phyloP scores from a whole-genome alignment of 2,888 invertebrate genomes.

The Morpho achilles region DNA sequence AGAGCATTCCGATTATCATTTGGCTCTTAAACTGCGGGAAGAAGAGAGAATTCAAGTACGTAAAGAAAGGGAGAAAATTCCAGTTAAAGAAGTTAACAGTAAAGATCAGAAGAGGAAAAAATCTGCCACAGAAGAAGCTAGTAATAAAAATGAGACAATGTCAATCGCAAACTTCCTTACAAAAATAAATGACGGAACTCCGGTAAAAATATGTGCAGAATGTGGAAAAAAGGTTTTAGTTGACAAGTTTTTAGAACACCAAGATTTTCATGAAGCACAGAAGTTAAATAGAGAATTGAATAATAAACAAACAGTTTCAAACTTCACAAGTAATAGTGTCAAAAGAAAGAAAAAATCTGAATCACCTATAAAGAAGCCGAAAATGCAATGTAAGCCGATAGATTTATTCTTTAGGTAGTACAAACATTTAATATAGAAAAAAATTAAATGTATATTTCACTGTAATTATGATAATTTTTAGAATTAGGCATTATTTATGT shows the following conservation, averaged over 20 bases:
- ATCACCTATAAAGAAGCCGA: slow-evolving; percentile 56
- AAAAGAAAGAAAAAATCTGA: slow-evolving; percentile 60
- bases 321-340: slow-evolving; percentile 31
- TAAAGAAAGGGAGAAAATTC: slow-evolving; percentile 33
- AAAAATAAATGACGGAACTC: slow-evolving; percentile 54
- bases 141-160: slow-evolving; percentile 41
- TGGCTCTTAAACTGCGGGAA: slow-evolving; percentile 82
- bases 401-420: slow-evolving; percentile 57
- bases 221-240: slow-evolving; percentile 82
- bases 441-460: too few species aligned
- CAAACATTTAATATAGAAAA: not conserved
- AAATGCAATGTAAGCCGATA: slow-evolving; percentile 61
- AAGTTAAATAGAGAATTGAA: slow-evolving; percentile 85
- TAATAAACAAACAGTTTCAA: slow-evolving; percentile 39
- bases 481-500: too few species aligned
- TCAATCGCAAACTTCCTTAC: slow-evolving; percentile 66
- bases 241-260: slow-evolving; percentile 84
- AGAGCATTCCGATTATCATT: slow-evolving; percentile 87
- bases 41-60: slow-evolving; percentile 66
- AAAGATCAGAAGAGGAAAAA: slow-evolving; percentile 33
- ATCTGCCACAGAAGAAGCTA: slow-evolving; percentile 19
- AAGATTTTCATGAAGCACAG: slow-evolving; percentile 92
- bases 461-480: too few species aligned
- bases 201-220: slow-evolving; percentile 80
- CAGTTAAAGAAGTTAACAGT: slow-evolving; percentile 33